A percentile compares a stretch with the other conserved stretches of the same genome.
These are phyloP conservation scores for Danio choprae DNA, from an alignment of 2,797 vertebrate genomes.

Conservation along the genomic window DNA sequence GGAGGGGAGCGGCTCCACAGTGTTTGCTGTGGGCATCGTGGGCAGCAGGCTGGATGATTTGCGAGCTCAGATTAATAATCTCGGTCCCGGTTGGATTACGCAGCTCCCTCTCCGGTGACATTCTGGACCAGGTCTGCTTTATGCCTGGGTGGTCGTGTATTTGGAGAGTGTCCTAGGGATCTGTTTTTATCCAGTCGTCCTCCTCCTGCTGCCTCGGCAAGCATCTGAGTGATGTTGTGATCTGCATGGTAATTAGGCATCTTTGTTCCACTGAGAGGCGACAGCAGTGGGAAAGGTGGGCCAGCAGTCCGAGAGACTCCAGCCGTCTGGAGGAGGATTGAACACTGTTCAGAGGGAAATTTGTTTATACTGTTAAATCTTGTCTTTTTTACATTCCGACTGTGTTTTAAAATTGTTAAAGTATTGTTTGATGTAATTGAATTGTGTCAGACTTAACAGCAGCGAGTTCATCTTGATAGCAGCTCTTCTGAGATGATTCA, in stretches of 20 bases:
- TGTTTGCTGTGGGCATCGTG: background rate
- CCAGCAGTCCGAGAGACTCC: conserved; percentile 32
- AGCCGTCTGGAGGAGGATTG: conserved; percentile 28
- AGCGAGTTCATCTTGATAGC: conserved; percentile 20
- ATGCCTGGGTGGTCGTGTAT: conserved; percentile 83
- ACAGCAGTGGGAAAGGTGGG: conserved; percentile 44
- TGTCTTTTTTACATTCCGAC: background rate
- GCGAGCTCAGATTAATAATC: conserved; percentile 56
- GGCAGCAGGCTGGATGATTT: conserved; percentile 48
- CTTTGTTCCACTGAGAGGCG: conserved; percentile 80
- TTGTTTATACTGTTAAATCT: background rate
- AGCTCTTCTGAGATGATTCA: conserved; percentile 40
- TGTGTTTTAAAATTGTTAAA: background rate
- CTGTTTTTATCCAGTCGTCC: conserved; percentile 16
- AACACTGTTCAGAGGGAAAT: background rate
- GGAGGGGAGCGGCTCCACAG: conserved; percentile 22
- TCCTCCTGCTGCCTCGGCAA: conserved; percentile 79
- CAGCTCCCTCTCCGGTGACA: conserved; percentile 57
- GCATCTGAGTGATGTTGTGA: conserved; percentile 85
- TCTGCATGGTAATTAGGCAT: conserved; percentile 86
- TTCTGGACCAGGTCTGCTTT: conserved; percentile 67
- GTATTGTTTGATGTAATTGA: conserved; percentile 33
- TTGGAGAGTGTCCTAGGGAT: conserved; percentile 78
- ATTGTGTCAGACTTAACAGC: background rate
- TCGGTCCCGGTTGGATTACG: conserved; percentile 56